Evolutionary conservation across 2,888 invertebrate species (phyloP).

Genomic region (Oxytorus armatus): DNA sequence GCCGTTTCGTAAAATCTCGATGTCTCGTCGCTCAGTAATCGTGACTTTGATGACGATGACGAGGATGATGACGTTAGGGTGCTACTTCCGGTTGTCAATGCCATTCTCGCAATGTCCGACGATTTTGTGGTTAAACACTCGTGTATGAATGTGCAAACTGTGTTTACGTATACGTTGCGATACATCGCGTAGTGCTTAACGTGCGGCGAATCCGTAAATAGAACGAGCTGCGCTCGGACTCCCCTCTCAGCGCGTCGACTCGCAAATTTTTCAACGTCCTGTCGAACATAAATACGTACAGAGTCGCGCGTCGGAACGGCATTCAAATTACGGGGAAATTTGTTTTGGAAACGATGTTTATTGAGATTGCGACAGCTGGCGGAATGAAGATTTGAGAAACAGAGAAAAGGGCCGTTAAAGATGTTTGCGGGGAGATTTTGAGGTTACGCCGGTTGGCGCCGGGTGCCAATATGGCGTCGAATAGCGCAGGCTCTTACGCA

Average conservation of each 20-base stretch:
- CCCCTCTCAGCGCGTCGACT: slow-evolving; percentile 86
- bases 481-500: too few relatives aligned
- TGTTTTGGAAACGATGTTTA: too few relatives aligned
- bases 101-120: slow-evolving; percentile 24
- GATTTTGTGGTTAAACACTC: slow-evolving; percentile 85
- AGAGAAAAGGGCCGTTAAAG: too few relatives aligned
- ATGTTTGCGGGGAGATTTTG: too few relatives aligned
- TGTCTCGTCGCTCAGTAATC: slow-evolving; percentile 63
- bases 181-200: slow-evolving; percentile 89
- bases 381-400: too few relatives aligned
- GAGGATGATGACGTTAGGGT: slow-evolving; percentile 6
- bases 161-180: slow-evolving; percentile 87
- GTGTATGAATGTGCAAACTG: slow-evolving; percentile 87
- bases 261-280: slow-evolving; percentile 90
- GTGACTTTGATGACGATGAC: slow-evolving; percentile 39
- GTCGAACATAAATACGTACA: too few relatives aligned
- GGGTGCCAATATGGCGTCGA: too few relatives aligned
- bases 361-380: too few relatives aligned
- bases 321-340: too few relatives aligned
- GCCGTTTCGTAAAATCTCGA: slow-evolving; percentile 64
- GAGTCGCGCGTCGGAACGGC: too few relatives aligned
- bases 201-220: slow-evolving; percentile 91
- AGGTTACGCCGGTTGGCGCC: too few relatives aligned
- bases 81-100: slow-evolving; percentile 39
- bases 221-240: slow-evolving; percentile 87